phyloP scores from a whole-genome alignment of 1,140 invertebrate species.

The Macrobrachium rosenbergii region DNA sequence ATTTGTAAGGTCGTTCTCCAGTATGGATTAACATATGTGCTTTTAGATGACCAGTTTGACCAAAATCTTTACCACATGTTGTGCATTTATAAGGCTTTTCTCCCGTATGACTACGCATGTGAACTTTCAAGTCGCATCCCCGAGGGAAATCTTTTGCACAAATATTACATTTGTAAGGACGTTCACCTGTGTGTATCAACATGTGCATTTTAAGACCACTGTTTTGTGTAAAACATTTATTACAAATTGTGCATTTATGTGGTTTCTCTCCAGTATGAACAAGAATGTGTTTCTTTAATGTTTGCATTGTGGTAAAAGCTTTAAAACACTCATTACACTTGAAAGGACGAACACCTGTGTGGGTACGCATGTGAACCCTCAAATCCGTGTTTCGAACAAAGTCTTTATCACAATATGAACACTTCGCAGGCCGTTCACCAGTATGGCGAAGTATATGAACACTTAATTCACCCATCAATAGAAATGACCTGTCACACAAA shows the following conservation, averaged over 20 bases:
- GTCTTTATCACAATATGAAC: neutral
- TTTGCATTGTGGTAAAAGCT: too few species aligned
- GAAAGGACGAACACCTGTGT: too few species aligned
- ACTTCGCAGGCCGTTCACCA: too few species aligned
- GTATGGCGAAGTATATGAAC: too few species aligned
- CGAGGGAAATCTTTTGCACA: neutral
- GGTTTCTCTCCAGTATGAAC: slow-evolving; percentile 3
- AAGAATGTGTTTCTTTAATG: too few species aligned
- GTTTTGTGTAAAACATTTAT: neutral
- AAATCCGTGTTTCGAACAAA: neutral
- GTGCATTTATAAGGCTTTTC: neutral
- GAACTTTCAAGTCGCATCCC: neutral
- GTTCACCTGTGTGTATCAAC: neutral
- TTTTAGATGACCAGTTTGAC: neutral
- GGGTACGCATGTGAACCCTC: neutral
- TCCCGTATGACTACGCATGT: neutral
- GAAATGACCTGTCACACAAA: neutral
- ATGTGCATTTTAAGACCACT: neutral
- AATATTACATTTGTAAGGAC: neutral
- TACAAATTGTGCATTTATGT: neutral
- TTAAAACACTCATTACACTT: too few species aligned
- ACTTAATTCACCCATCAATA: too few species aligned
- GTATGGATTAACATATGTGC: neutral
- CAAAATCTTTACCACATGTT: neutral
- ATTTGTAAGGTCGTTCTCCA: neutral